Percentiles rank a stretch among this genome's conserved stretches.
Conservation (phyloP, 1,140 invertebrate genomes). For the Neelides sp. region DNA sequence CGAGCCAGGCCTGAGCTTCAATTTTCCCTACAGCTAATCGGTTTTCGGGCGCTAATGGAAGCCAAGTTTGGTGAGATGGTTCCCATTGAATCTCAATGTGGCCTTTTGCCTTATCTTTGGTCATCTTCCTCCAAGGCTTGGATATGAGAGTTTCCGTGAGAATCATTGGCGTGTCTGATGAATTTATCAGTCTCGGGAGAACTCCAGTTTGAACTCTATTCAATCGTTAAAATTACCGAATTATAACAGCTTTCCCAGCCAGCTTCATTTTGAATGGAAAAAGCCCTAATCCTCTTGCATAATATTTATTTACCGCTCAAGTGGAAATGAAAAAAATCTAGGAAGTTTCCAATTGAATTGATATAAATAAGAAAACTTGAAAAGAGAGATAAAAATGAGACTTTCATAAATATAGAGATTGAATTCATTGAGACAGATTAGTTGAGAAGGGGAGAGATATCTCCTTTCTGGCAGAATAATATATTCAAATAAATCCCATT, state of each 20-base stretch:
- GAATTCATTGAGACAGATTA: neutral
- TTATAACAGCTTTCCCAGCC: too few species aligned
- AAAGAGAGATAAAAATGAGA: neutral
- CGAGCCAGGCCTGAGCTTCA: constrained; percentile 25
- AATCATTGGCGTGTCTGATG: constrained; percentile 47
- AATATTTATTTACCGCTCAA: neutral
- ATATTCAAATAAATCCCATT: neutral
- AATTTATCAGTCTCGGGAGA: constrained; percentile 23
- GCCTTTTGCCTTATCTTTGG: too few species aligned
- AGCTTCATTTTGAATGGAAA: neutral
- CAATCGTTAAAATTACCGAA: neutral
- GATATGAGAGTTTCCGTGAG: constrained; percentile 51
- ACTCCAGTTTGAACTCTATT: constrained; percentile 23
- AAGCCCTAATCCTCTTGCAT: neutral
- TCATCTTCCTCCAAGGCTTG: constrained; percentile 57
- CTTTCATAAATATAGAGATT: neutral
- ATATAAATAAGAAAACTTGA: neutral
- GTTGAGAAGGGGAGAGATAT: neutral
- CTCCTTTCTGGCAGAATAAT: neutral
- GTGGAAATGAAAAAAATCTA: neutral
- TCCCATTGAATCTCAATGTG: too few species aligned
- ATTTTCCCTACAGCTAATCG: constrained; percentile 11
- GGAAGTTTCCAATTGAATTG: neutral
- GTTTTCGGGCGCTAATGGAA: too few species aligned
- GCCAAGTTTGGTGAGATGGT: too few species aligned